These are phyloP conservation scores for Scolopax rusticola DNA, from an alignment of 2,797 vertebrate species.

Conservation along the genomic window DNA sequence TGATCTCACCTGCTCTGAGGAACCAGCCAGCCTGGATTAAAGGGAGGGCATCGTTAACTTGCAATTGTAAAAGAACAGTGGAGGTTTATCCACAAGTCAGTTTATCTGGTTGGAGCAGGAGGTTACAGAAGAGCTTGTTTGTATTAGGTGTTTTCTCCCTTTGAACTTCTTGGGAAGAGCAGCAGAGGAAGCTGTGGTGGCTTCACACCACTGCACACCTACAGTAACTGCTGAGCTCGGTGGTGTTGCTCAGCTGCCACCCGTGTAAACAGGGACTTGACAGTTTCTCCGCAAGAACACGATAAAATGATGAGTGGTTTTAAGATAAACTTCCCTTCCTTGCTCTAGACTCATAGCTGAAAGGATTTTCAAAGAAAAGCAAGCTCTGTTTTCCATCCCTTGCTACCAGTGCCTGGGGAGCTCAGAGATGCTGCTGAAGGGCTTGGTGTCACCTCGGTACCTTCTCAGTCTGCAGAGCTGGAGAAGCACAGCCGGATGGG, in stretches of 20 bases:
- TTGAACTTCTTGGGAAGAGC: conserved; percentile 18
- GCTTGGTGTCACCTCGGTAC: background rate
- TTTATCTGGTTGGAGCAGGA: background rate
- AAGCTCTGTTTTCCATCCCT: background rate
- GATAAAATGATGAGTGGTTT: background rate
- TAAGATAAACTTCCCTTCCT: background rate
- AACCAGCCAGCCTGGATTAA: background rate
- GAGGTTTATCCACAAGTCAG: background rate
- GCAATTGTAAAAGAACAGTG: background rate
- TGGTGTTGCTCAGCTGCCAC: background rate
- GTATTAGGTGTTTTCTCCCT: background rate
- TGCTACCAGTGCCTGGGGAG: fast-evolving
- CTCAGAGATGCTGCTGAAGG: background rate
- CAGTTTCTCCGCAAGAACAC: background rate
- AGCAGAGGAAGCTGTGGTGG: conserved; percentile 15
- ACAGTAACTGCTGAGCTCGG: background rate
- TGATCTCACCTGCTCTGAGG: background rate
- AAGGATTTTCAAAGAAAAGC: background rate
- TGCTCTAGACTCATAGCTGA: background rate
- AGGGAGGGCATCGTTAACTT: background rate
- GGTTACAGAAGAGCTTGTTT: background rate
- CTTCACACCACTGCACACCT: background rate
- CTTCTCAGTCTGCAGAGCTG: background rate
- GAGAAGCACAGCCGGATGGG: fast-evolving
- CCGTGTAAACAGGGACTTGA: fast-evolving